Percentiles rank a stretch among this genome's conserved stretches.
These are phyloP conservation scores for human (Homo sapiens) DNA, from an alignment of 2,113 vertebrate species.

Conservation along the genomic window DNA sequence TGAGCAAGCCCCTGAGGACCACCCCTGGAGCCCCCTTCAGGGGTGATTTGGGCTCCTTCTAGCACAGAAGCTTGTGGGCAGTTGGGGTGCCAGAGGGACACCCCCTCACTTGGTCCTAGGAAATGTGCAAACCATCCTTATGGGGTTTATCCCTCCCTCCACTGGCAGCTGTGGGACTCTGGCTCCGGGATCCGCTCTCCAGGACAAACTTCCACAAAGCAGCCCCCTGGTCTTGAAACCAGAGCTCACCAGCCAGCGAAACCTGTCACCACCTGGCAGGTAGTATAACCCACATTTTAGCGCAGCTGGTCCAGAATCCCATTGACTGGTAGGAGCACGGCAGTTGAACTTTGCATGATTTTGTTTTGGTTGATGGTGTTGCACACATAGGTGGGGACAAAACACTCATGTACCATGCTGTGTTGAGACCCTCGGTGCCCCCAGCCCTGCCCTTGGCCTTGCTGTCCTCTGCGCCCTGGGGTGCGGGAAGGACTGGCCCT, in stretches of 20 bases:
- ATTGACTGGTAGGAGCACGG: fast-evolving
- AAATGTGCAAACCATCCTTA: not conserved
- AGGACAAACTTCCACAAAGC: not conserved
- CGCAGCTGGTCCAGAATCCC: fast-evolving
- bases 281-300: fast-evolving
- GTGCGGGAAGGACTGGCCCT: not conserved
- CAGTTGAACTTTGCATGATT: fast-evolving
- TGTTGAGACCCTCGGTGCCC: fast-evolving
- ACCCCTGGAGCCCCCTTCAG: not conserved
- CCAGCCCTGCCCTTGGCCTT: fast-evolving
- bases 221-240: not conserved
- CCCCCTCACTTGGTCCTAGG: fast-evolving
- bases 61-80: not conserved
- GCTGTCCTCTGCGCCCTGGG: not conserved
- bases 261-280: fast-evolving
- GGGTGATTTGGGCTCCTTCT: not conserved
- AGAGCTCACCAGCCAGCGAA: fast-evolving
- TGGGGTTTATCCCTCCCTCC: too few relatives aligned
- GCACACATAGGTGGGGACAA: not conserved
- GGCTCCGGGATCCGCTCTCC: not conserved
- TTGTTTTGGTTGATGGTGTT: not conserved
- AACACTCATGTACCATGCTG: fast-evolving
- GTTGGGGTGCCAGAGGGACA: fast-evolving
- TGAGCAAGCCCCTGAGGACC: too few relatives aligned
- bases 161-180: fast-evolving